Evolutionary conservation across 1,140 invertebrate genomes (phyloP).

Genomic region (Lamellibrachia luymesi): DNA sequence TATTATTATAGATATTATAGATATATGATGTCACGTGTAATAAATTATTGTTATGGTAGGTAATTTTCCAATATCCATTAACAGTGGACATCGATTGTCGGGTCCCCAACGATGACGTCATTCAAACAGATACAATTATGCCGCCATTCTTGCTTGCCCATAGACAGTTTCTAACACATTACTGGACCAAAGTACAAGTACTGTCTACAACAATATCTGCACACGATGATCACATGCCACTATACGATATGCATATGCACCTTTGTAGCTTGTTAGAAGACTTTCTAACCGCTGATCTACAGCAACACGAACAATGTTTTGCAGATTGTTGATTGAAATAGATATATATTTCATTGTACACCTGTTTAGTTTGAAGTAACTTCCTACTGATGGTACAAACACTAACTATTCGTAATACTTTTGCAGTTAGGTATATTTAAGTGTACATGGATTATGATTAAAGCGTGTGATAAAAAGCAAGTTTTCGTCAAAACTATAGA

Average conservation of each 20-base stretch:
- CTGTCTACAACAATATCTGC: not conserved
- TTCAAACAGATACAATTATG: not conserved
- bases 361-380: not conserved
- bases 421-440: not conserved
- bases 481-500: too few species aligned
- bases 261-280: not conserved
- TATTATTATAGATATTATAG: not conserved
- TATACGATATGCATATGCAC: not conserved
- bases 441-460: not conserved
- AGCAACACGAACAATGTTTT: not conserved
- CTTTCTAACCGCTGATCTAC: not conserved
- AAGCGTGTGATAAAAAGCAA: too few species aligned
- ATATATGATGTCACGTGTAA: not conserved
- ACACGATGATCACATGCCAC: not conserved
- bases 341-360: not conserved
- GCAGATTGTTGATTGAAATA: not conserved
- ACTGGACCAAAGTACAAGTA: too few species aligned
- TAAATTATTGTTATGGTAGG: not conserved
- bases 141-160: too few species aligned
- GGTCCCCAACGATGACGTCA: too few species aligned
- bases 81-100: not conserved
- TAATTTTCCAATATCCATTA: not conserved
- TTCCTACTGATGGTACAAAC: not conserved
- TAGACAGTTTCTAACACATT: too few species aligned
- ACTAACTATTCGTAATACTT: not conserved